Conservation (phyloP, 2,113 vertebrate genomes). For the Pristiophorus japonicus region DNA sequence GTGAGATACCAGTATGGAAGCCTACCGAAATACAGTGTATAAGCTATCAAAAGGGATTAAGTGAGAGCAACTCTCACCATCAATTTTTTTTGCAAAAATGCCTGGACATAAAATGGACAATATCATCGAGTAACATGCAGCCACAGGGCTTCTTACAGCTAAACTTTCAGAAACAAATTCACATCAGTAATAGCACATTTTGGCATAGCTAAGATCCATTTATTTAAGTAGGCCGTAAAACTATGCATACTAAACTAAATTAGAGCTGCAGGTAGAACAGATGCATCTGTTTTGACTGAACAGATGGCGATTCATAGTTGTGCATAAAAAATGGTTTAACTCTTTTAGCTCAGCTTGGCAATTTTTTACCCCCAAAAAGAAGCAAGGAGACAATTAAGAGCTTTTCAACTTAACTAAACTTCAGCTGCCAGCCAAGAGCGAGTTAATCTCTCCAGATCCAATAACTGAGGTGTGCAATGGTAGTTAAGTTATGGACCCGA, state of each 20-base stretch:
- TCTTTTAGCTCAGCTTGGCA: neutral
- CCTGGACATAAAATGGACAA: neutral
- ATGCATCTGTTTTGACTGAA: conserved; percentile 11
- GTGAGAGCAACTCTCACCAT: conserved; percentile 2
- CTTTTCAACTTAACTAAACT: conserved; percentile 11
- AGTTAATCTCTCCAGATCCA: neutral
- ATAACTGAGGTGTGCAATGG: neutral
- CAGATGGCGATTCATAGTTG: conserved; percentile 25
- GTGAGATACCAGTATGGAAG: neutral
- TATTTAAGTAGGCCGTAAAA: neutral
- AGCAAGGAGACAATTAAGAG: neutral
- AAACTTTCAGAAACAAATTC: conserved; percentile 1
- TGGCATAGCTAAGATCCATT: neutral
- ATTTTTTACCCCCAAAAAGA: neutral
- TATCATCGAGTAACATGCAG: neutral
- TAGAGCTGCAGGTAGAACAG: conserved; percentile 22
- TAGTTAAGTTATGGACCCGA: neutral
- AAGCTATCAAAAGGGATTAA: neutral
- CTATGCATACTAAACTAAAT: conserved; percentile 20
- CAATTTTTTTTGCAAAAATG: neutral
- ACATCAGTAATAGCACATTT: neutral
- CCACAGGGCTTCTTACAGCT: neutral
- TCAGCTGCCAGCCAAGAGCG: neutral
- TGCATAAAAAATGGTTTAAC: neutral
- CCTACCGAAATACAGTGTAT: neutral